Evolutionary conservation across 2,888 invertebrate genomes (phyloP).

Genomic region (Drosophila pseudotakahashii): DNA sequence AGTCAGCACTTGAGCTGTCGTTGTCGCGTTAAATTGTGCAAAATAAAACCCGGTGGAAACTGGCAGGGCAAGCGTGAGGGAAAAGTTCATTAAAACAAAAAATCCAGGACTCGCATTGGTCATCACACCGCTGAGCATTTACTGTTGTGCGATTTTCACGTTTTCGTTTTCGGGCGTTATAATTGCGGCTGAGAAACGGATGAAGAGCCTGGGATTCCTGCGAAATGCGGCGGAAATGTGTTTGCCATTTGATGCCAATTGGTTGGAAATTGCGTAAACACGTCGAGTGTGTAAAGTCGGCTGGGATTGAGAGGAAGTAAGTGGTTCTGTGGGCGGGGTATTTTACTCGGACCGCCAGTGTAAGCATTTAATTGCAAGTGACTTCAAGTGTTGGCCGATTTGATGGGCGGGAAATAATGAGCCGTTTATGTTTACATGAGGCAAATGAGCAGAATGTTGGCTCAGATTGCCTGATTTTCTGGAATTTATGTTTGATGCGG

Average conservation of each 20-base stretch:
- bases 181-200: conserved; percentile 34
- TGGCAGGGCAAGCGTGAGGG: not conserved
- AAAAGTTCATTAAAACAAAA: conserved; percentile 54
- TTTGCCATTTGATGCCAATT: conserved; percentile 60
- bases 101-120: conserved; percentile 25
- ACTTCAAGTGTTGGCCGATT: conserved; percentile 31
- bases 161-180: conserved; percentile 11
- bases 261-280: conserved; percentile 57
- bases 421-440: conserved; percentile 33
- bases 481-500: conserved; percentile 32
- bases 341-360: conserved; percentile 12
- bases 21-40: conserved; percentile 69
- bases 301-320: not conserved
- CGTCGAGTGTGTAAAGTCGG: conserved; percentile 31
- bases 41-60: conserved; percentile 28
- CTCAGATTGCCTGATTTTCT: conserved; percentile 13
- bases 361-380: conserved; percentile 50
- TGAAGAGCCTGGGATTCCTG: not conserved
- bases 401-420: conserved; percentile 41
- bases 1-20: conserved; percentile 60
- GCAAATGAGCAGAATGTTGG: conserved; percentile 1
- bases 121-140: conserved; percentile 44
- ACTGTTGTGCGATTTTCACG: conserved; percentile 27
- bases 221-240: conserved; percentile 40
- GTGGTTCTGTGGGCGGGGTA: not conserved